Conservation (phyloP, 2,113 vertebrate species). For the Nothobranchius kuhntae region DNA sequence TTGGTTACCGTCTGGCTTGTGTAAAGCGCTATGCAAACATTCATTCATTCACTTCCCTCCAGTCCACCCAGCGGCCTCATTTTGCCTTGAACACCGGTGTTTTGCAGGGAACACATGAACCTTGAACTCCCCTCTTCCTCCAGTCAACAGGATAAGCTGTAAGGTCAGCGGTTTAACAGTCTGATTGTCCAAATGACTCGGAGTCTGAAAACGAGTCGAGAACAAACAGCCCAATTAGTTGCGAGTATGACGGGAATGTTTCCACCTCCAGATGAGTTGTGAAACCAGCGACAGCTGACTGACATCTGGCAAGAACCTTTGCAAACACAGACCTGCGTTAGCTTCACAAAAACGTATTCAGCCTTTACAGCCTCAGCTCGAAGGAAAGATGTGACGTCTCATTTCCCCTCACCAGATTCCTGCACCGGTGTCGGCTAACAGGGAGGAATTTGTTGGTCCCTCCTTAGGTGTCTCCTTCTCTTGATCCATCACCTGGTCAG, state of each 20-base stretch:
- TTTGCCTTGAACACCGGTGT: constrained; percentile 9
- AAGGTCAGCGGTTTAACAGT: constrained; percentile 64
- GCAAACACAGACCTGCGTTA: background rate
- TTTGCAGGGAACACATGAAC: constrained; percentile 11
- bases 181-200: constrained; percentile 62
- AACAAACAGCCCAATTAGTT: constrained; percentile 55
- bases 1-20: too few species aligned
- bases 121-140: constrained; percentile 38
- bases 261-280: constrained; percentile 31
- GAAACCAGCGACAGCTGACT: constrained; percentile 32
- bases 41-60: too few species aligned
- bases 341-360: constrained; percentile 40
- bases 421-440: constrained; percentile 38
- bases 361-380: background rate
- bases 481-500: background rate
- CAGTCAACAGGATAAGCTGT: constrained; percentile 42
- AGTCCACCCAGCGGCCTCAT: background rate
- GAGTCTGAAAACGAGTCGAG: constrained; percentile 41
- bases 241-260: constrained; percentile 48
- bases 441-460: constrained; percentile 62
- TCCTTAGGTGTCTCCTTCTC: constrained; percentile 32
- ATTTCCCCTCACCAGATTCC: constrained; percentile 71
- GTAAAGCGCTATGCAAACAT: too few species aligned
- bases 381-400: constrained; percentile 69
- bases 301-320: constrained; percentile 34